Percentiles rank a stretch among this genome's conserved stretches.
Conservation (phyloP, 2,888 invertebrate species). For the Rhagonycha fulva region DNA sequence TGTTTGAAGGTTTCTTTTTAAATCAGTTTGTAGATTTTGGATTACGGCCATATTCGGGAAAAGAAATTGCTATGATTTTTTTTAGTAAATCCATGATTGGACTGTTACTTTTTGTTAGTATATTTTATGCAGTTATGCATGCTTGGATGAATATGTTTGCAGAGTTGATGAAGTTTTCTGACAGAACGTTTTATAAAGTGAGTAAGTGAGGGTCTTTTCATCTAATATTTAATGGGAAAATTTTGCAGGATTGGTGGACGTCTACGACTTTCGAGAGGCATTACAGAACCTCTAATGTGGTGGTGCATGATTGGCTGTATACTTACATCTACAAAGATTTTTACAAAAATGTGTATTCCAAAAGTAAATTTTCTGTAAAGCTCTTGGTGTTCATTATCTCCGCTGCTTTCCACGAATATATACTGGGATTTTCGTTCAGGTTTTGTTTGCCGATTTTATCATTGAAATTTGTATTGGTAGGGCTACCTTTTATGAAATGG, state of each 20-base stretch:
- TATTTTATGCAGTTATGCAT: no score
- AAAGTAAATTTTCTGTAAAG: conserved; percentile 60
- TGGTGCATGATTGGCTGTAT: conserved; percentile 94
- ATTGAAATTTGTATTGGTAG: no score
- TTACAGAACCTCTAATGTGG: conserved; percentile 92
- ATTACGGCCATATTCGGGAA: conserved; percentile 50
- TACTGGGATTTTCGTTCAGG: conserved; percentile 76
- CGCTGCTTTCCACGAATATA: conserved; percentile 86
- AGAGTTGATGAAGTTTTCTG: conserved; percentile 86
- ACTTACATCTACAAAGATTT: conserved; percentile 83
- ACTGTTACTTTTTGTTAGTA: no score
- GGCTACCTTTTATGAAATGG: no score
- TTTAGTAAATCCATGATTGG: no score
- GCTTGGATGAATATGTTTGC: conserved; percentile 92
- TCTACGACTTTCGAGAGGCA: conserved; percentile 78
- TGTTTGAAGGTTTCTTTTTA: conserved; percentile 74
- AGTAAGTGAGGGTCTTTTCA: not conserved
- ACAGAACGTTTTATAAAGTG: conserved; percentile 80
- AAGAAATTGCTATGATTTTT: conserved; percentile 61
- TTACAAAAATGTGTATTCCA: conserved; percentile 54
- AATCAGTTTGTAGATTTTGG: conserved; percentile 63
- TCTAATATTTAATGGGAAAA: not conserved
- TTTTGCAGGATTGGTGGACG: conserved; percentile 92
- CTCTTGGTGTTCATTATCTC: conserved; percentile 77
- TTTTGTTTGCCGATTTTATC: conserved; percentile 89